A percentile compares a stretch with the other conserved stretches of the same genome.
Evolutionary conservation across 2,888 invertebrate species (phyloP).

Genomic region (Cephus pygmeus): DNA sequence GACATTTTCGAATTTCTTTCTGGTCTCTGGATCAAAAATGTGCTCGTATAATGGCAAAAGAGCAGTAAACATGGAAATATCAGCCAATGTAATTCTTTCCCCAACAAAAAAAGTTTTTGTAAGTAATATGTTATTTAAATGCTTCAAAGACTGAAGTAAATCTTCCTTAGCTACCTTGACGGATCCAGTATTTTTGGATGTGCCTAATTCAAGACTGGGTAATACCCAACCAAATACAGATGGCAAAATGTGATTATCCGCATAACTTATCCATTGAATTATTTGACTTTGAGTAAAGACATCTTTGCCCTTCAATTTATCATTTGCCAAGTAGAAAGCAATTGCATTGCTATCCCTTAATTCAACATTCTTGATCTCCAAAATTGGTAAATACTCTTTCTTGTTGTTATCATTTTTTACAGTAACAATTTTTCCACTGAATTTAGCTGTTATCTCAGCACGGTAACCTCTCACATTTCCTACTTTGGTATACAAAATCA

Average conservation of each 20-base stretch:
- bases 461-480: constrained; percentile 44
- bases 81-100: constrained; percentile 65
- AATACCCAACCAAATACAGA: constrained; percentile 50
- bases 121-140: constrained; percentile 53
- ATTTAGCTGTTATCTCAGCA: constrained; percentile 52
- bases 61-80: constrained; percentile 59
- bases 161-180: constrained; percentile 46
- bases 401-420: constrained; percentile 25
- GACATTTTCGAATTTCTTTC: constrained; percentile 54
- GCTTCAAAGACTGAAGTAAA: constrained; percentile 43
- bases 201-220: constrained; percentile 30
- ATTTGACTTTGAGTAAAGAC: constrained; percentile 55
- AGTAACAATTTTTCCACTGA: constrained; percentile 44
- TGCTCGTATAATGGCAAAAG: constrained; percentile 59
- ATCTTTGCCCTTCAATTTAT: constrained; percentile 48
- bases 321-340: constrained; percentile 55
- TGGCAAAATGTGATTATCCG: constrained; percentile 62
- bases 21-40: constrained; percentile 44
- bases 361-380: constrained; percentile 39
- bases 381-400: constrained; percentile 26
- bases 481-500: constrained; percentile 39
- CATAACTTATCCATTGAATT: constrained; percentile 64
- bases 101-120: constrained; percentile 63
- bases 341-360: constrained; percentile 58
- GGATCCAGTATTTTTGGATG: constrained; percentile 18